Conservation (phyloP, 2,888 invertebrate genomes). For the Heliconius hortense region DNA sequence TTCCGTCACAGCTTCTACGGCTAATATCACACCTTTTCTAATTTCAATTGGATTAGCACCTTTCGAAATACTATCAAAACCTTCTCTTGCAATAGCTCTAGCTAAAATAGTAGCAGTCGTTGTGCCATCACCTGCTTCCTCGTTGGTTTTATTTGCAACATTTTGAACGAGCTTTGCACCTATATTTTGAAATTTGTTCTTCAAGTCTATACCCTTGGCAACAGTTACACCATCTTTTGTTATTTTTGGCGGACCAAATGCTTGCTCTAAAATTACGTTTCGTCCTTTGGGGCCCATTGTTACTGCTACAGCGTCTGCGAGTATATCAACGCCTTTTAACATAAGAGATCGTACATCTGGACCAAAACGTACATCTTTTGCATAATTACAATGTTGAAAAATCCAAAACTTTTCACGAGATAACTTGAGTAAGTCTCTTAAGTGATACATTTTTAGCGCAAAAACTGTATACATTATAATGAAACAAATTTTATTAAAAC, state of each 20-base stretch:
- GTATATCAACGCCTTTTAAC: slow-evolving; percentile 98
- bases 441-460: slow-evolving; percentile 52
- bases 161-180: slow-evolving; percentile 99
- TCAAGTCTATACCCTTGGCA: slow-evolving; percentile 97
- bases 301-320: slow-evolving; percentile 99
- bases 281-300: slow-evolving; percentile 99
- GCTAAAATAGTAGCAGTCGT: slow-evolving; percentile 99
- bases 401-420: slow-evolving; percentile 19
- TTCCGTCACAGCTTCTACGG: slow-evolving; percentile 94
- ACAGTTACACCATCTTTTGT: slow-evolving; percentile 99
- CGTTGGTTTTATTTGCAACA: slow-evolving; percentile 99
- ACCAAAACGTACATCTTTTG: slow-evolving; percentile 98
- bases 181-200: slow-evolving; percentile 99
- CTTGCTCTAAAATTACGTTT: slow-evolving; percentile 98
- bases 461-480: background rate
- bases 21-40: slow-evolving; percentile 93
- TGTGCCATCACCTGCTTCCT: slow-evolving; percentile 99
- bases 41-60: slow-evolving; percentile 99
- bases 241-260: slow-evolving; percentile 99
- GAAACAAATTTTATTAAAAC: background rate
- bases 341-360: slow-evolving; percentile 96
- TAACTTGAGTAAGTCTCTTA: slow-evolving; percentile 41
- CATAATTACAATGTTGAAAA: slow-evolving; percentile 71
- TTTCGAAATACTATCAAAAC: slow-evolving; percentile 97
- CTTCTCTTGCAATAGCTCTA: slow-evolving; percentile 98